phyloP scores from a whole-genome alignment of 2,797 vertebrate genomes.

The Iguana delicatissima region DNA sequence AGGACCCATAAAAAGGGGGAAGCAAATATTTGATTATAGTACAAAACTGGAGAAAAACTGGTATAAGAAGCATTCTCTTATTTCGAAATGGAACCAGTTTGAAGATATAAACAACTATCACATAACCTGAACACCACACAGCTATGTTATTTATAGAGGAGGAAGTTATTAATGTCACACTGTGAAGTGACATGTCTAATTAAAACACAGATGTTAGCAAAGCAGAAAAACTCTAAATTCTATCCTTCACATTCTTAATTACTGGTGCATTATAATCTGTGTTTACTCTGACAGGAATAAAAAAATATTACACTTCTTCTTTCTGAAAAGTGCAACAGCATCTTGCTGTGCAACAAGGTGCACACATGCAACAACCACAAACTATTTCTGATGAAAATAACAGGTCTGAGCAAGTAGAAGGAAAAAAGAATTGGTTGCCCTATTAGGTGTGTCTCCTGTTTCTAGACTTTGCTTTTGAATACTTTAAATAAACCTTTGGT shows the following conservation, averaged over 20 bases:
- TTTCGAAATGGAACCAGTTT: background rate
- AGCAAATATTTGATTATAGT: background rate
- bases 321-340: background rate
- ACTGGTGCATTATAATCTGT: slow-evolving; percentile 13
- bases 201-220: slow-evolving; percentile 22
- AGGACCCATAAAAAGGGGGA: background rate
- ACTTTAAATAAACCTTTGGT: background rate
- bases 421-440: background rate
- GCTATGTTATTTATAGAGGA: background rate
- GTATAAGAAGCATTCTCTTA: background rate
- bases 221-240: background rate
- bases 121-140: background rate
- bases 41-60: background rate
- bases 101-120: background rate
- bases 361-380: background rate
- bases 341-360: background rate
- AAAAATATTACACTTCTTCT: background rate
- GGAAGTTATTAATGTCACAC: background rate
- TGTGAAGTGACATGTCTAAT: slow-evolving; percentile 27
- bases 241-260: background rate
- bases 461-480: background rate
- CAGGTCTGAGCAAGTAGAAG: background rate
- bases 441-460: background rate
- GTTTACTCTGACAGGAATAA: slow-evolving; percentile 7
- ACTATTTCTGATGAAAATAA: background rate